phyloP scores from a whole-genome alignment of 2,888 invertebrate genomes.

The Xestia ashworthii region DNA sequence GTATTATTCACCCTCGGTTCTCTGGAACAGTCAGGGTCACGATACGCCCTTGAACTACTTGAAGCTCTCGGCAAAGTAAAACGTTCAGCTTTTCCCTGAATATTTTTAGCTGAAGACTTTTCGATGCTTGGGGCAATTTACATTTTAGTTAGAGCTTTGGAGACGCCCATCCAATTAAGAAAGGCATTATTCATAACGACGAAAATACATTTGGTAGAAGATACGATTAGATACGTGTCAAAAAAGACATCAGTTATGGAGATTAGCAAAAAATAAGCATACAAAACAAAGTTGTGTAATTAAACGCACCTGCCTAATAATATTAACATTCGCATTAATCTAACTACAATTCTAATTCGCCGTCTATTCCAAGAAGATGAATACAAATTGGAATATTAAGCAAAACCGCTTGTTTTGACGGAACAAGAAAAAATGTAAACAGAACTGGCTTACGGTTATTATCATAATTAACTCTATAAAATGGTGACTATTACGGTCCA shows the following conservation, averaged over 20 bases:
- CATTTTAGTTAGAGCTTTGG: background rate
- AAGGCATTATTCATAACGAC: conserved; percentile 13
- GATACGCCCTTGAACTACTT: conserved; percentile 49
- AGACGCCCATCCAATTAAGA: conserved; percentile 9
- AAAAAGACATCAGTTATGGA: conserved; percentile 22
- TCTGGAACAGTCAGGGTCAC: conserved; percentile 43
- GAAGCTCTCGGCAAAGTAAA: conserved; percentile 14
- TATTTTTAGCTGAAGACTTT: conserved; percentile 25
- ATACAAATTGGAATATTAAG: conserved; percentile 61
- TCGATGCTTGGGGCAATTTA: background rate
- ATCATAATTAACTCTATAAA: conserved; percentile 73
- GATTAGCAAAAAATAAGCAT: conserved; percentile 35
- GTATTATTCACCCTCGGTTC: conserved; percentile 46
- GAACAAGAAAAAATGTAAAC: conserved; percentile 72
- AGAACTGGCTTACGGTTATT: conserved; percentile 67
- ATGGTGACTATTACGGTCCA: conserved; percentile 65
- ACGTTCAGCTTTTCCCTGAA: conserved; percentile 18
- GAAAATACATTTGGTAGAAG: conserved; percentile 13
- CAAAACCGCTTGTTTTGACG: conserved; percentile 58
- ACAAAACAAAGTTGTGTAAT: conserved; percentile 35
- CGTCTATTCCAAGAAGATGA: conserved; percentile 44
- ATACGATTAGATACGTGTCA: conserved; percentile 6
- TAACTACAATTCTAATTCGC: conserved; percentile 26
- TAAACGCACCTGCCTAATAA: conserved; percentile 38
- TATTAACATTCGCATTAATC: conserved; percentile 40